phyloP scores from a whole-genome alignment of 1,140 invertebrate genomes.

The Diuraphis noxia region DNA sequence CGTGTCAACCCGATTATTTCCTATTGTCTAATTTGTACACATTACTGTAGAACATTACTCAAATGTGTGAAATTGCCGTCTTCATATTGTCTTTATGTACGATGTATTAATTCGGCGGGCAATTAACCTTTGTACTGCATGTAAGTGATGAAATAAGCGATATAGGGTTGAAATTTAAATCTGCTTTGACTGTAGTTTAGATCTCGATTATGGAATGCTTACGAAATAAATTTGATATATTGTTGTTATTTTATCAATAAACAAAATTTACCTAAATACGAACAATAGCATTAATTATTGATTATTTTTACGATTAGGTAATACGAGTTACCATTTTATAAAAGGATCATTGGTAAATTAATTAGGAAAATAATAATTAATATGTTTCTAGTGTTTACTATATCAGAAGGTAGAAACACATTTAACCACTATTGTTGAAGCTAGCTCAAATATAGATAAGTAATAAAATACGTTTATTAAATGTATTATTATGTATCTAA shows the following conservation, averaged over 20 bases:
- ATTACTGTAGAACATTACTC: background rate
- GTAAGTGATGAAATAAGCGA: background rate
- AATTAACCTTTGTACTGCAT: background rate
- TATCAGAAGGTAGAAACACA: too few relatives aligned
- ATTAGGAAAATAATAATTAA: too few relatives aligned
- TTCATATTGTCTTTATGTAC: background rate
- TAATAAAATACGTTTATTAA: too few relatives aligned
- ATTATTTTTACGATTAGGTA: background rate
- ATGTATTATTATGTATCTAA: too few relatives aligned
- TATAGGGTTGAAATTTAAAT: background rate
- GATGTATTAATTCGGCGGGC: background rate
- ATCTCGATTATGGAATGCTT: background rate
- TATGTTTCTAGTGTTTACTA: too few relatives aligned
- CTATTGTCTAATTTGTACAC: constrained; percentile 33
- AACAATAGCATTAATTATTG: background rate
- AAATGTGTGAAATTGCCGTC: constrained; percentile 26
- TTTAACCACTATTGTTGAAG: too few relatives aligned
- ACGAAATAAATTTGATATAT: background rate
- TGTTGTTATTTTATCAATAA: background rate
- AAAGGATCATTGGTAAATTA: background rate
- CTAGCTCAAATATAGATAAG: too few relatives aligned
- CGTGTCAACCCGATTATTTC: constrained; percentile 24
- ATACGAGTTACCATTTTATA: background rate
- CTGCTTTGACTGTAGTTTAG: background rate
- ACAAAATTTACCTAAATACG: background rate